A percentile compares a stretch with the other conserved stretches of the same genome.
phyloP scores from a whole-genome alignment of 2,888 invertebrate genomes.

The Mesopsocus fuscifrons region DNA sequence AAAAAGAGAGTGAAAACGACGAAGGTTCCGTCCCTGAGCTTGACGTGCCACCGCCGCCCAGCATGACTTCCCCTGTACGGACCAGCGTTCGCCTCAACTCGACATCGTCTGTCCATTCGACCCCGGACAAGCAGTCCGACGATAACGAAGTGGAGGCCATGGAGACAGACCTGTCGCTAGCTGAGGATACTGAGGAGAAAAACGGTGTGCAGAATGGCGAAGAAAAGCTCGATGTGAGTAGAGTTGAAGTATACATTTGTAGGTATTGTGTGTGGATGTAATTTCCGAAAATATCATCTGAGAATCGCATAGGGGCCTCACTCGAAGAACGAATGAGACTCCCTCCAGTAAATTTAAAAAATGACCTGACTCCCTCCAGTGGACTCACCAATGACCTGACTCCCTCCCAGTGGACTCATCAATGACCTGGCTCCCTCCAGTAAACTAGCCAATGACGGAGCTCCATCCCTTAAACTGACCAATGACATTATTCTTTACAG shows the following conservation, averaged over 20 bases:
- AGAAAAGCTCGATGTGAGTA: conserved; percentile 12
- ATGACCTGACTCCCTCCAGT: too few species aligned
- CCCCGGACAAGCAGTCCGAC: too few species aligned
- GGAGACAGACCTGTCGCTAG: too few species aligned
- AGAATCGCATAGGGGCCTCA: too few species aligned
- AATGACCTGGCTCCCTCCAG: too few species aligned
- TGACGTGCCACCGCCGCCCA: background rate
- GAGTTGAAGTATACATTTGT: conserved; percentile 9
- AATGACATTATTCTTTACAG: conserved; percentile 7
- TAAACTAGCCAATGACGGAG: too few species aligned
- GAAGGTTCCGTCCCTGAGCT: background rate
- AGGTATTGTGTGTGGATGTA: background rate
- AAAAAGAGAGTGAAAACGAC: background rate
- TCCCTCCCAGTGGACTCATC: too few species aligned
- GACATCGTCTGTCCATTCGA: background rate
- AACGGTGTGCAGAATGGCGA: conserved; percentile 15
- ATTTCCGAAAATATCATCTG: conserved; percentile 3
- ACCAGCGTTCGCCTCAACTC: background rate
- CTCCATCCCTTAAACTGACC: too few species aligned
- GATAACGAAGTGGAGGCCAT: too few species aligned
- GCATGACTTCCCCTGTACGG: background rate
- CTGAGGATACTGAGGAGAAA: conserved; percentile 17
- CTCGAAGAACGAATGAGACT: too few species aligned
- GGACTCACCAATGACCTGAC: too few species aligned
- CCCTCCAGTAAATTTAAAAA: too few species aligned